phyloP scores from a whole-genome alignment of 2,888 invertebrate genomes.

The Lepidochitona cinerea region DNA sequence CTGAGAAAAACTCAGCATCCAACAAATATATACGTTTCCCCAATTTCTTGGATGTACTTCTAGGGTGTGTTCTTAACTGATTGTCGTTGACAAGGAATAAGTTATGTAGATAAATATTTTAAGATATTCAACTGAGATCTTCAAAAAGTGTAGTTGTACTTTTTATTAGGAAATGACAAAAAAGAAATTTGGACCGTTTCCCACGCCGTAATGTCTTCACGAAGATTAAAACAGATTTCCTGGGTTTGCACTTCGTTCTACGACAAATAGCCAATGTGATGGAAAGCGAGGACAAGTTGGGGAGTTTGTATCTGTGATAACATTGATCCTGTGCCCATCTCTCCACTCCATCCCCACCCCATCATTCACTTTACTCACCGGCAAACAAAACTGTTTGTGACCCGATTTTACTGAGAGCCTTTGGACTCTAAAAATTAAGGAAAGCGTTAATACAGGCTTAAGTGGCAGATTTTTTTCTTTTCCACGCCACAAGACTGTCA shows the following conservation, averaged over 20 bases:
- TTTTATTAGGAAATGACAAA: not conserved
- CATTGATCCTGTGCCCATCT: no score
- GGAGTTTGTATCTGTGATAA: not conserved
- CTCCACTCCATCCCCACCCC: no score
- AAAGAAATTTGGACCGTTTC: not conserved
- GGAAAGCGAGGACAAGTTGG: not conserved
- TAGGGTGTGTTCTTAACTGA: not conserved
- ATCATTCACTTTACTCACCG: no score
- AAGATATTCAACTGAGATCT: no score
- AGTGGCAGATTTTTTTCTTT: not conserved
- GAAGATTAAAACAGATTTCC: constrained; percentile 2
- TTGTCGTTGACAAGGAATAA: no score
- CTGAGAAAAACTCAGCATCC: not conserved
- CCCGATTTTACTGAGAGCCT: not conserved
- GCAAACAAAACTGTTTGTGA: not conserved
- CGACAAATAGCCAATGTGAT: not conserved
- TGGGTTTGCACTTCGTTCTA: not conserved
- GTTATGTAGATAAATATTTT: no score
- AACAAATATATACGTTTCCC: not conserved
- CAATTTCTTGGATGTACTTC: not conserved
- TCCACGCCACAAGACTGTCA: no score
- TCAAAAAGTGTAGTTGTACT: no score
- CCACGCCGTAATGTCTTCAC: constrained; percentile 3
- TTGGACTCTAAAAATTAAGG: not conserved
- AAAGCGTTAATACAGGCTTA: not conserved